These are phyloP conservation scores for Pollicipes pollicipes DNA, from an alignment of 1,140 invertebrate species.

Conservation along the genomic window DNA sequence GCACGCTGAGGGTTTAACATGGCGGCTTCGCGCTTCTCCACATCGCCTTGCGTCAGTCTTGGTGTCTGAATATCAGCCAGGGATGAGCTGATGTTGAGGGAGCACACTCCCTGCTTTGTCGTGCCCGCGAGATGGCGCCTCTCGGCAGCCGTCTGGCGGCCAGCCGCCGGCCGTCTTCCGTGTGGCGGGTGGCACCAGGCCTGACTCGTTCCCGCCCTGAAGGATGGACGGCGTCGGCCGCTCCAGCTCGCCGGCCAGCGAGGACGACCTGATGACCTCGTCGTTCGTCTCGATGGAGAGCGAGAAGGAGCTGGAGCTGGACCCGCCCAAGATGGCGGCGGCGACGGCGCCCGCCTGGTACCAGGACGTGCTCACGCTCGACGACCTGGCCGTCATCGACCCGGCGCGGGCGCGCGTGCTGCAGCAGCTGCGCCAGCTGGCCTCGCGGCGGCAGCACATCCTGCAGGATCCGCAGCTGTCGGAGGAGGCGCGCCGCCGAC, in stretches of 20 bases:
- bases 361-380: conserved; percentile 41
- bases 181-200: too few species aligned
- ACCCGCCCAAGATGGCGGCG: conserved; percentile 31
- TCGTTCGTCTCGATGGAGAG: conserved; percentile 55
- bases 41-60: too few species aligned
- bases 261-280: conserved; percentile 48
- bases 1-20: too few species aligned
- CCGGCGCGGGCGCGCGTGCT: conserved; percentile 60
- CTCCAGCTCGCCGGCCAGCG: conserved; percentile 20
- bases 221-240: conserved; percentile 6
- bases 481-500: conserved; percentile 38
- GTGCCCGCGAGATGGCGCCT: too few species aligned
- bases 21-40: too few species aligned
- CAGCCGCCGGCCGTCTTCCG: too few species aligned
- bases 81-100: too few species aligned
- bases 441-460: conserved; percentile 45
- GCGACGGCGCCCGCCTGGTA: conserved; percentile 27
- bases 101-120: too few species aligned
- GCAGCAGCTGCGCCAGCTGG: conserved; percentile 50
- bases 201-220: too few species aligned
- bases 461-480: conserved; percentile 41
- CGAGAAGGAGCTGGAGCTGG: conserved; percentile 41
- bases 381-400: conserved; percentile 72
- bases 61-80: too few species aligned
- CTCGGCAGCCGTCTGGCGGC: too few species aligned